Conservation (phyloP, 2,888 invertebrate genomes). For the Drosophila suboccidentalis region DNA sequence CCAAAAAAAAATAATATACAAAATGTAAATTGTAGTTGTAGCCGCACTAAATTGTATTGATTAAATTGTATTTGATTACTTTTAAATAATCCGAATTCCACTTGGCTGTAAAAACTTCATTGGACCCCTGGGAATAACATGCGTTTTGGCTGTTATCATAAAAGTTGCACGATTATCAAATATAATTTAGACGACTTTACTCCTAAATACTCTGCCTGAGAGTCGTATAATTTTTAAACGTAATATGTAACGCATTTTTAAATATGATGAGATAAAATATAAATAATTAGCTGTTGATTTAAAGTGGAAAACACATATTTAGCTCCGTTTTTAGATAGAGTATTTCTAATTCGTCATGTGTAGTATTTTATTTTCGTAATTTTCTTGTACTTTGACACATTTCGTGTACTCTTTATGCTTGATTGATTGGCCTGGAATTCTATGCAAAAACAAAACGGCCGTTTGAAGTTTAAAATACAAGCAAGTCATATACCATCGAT, state of each 20-base stretch:
- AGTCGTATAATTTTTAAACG: not conserved
- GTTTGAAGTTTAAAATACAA: slow-evolving; percentile 33
- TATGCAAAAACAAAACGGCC: slow-evolving; percentile 40
- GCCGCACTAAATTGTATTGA: slow-evolving; percentile 9
- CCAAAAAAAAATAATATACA: slow-evolving; percentile 12
- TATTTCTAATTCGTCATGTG: slow-evolving; percentile 1
- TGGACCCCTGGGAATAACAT: slow-evolving; percentile 1
- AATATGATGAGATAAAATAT: not conserved
- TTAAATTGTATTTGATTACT: slow-evolving; percentile 32
- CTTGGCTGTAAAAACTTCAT: slow-evolving; percentile 25
- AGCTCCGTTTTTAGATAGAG: not conserved
- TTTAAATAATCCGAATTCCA: slow-evolving; percentile 29
- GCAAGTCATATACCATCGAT: slow-evolving; percentile 14
- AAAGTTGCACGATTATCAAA: slow-evolving; percentile 38
- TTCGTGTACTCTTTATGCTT: slow-evolving; percentile 37
- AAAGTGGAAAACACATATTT: not conserved
- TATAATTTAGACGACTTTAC: slow-evolving; percentile 15
- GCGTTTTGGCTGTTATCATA: slow-evolving; percentile 21
- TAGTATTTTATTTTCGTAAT: slow-evolving; percentile 1
- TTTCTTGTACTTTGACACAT: slow-evolving; percentile 48
- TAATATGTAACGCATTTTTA: not conserved
- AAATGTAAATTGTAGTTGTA: slow-evolving; percentile 19
- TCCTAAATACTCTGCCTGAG: not conserved
- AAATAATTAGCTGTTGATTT: not conserved
- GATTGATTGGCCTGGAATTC: slow-evolving; percentile 48